Conservation (phyloP, 2,888 invertebrate species). For the Azorinus chamasolen region DNA sequence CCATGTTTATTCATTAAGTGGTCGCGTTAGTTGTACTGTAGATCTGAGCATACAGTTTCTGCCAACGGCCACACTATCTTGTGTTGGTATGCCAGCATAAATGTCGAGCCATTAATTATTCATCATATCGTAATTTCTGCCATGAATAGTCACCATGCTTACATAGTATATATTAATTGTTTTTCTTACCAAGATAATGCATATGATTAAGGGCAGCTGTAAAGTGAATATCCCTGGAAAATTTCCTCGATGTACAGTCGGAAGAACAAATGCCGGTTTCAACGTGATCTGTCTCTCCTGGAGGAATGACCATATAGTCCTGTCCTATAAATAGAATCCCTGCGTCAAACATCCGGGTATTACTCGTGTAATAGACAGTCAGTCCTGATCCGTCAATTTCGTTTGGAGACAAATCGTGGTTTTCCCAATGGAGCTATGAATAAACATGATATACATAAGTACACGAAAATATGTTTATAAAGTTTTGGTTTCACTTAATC, state of each 20-base stretch:
- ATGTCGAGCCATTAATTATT: too few species aligned
- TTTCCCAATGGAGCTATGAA: constrained; percentile 69
- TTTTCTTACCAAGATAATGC: constrained; percentile 76
- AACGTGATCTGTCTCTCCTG: constrained; percentile 33
- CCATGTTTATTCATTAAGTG: too few species aligned
- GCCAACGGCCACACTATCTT: too few species aligned
- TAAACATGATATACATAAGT: background rate
- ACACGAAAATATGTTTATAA: too few species aligned
- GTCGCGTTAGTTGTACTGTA: too few species aligned
- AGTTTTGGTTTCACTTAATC: too few species aligned
- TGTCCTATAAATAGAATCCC: constrained; percentile 65
- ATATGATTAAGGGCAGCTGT: constrained; percentile 77
- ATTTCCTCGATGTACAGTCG: constrained; percentile 73
- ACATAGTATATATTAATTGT: too few species aligned
- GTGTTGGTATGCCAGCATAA: too few species aligned
- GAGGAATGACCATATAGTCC: constrained; percentile 67
- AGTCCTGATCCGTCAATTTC: constrained; percentile 58
- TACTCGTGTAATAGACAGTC: constrained; percentile 54
- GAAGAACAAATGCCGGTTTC: constrained; percentile 67
- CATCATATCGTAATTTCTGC: too few species aligned
- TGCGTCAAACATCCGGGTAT: constrained; percentile 48
- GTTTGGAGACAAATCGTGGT: constrained; percentile 26
- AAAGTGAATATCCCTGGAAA: constrained; percentile 67
- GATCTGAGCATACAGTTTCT: too few species aligned
- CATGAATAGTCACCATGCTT: too few species aligned